These are phyloP conservation scores for Zeugodacus cucurbitae DNA, from an alignment of 1,140 invertebrate genomes.

Conservation along the genomic window DNA sequence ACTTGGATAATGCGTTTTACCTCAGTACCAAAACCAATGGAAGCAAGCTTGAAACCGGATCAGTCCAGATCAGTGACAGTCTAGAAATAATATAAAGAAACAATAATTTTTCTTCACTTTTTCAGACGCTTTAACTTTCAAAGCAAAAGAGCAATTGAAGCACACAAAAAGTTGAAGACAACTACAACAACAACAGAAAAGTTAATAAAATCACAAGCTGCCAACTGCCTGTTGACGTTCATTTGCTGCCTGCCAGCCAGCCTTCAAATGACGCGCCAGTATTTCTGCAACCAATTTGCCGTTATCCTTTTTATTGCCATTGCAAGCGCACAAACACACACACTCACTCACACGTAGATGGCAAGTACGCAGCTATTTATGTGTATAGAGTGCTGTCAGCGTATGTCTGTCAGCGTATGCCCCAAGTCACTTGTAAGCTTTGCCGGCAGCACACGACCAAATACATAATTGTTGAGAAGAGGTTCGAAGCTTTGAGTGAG, in stretches of 20 bases:
- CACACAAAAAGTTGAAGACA: background rate
- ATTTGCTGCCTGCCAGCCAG: background rate
- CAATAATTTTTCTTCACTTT: background rate
- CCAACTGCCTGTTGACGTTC: background rate
- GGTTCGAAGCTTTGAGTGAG: background rate
- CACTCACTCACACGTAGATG: too few relatives aligned
- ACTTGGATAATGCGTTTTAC: too few relatives aligned
- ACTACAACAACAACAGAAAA: background rate
- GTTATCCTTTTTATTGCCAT: background rate
- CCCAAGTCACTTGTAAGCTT: background rate
- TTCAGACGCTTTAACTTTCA: background rate
- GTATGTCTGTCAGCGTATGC: background rate
- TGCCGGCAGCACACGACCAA: background rate
- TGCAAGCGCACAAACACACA: background rate
- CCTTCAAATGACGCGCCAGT: background rate
- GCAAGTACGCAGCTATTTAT: background rate
- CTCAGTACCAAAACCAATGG: too few relatives aligned
- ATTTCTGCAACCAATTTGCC: conserved; percentile 12
- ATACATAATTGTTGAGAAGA: background rate
- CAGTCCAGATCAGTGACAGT: too few relatives aligned
- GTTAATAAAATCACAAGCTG: background rate
- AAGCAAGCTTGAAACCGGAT: too few relatives aligned
- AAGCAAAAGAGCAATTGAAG: background rate
- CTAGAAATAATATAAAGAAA: background rate
- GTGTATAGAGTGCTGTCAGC: background rate